Evolutionary conservation across 2,113 vertebrate genomes (phyloP).

Genomic region (Marmota flaviventris): DNA sequence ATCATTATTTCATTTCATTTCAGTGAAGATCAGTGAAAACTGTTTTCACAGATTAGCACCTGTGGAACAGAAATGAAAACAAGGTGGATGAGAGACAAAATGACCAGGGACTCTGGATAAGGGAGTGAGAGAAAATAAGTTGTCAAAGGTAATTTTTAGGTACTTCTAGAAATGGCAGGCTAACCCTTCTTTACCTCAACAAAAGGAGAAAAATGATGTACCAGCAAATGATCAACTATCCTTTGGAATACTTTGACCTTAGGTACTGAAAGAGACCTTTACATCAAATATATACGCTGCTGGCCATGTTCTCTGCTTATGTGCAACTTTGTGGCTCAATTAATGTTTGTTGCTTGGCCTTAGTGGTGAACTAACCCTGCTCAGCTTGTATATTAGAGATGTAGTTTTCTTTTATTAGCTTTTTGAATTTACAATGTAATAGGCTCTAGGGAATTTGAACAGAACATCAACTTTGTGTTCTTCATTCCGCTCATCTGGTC

Average conservation of each 20-base stretch:
- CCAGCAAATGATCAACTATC: neutral
- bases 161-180: neutral
- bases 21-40: neutral
- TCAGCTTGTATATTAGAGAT: constrained; percentile 62
- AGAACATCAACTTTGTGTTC: constrained; percentile 1
- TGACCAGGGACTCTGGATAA: neutral
- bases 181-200: neutral
- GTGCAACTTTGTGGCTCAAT: neutral
- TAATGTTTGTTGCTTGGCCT: neutral
- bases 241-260: neutral
- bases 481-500: neutral
- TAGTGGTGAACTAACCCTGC: constrained; percentile 46
- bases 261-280: neutral
- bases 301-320: neutral
- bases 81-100: neutral
- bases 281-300: neutral
- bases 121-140: neutral
- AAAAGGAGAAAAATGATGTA: neutral
- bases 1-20: neutral
- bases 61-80: neutral
- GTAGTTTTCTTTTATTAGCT: constrained; percentile 78
- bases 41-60: neutral
- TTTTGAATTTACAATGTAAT: constrained; percentile 66
- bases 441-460: constrained; percentile 69
- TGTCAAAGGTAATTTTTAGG: neutral